These are phyloP conservation scores for Pedetes capensis DNA, from an alignment of 2,113 vertebrate genomes.

Conservation along the genomic window DNA sequence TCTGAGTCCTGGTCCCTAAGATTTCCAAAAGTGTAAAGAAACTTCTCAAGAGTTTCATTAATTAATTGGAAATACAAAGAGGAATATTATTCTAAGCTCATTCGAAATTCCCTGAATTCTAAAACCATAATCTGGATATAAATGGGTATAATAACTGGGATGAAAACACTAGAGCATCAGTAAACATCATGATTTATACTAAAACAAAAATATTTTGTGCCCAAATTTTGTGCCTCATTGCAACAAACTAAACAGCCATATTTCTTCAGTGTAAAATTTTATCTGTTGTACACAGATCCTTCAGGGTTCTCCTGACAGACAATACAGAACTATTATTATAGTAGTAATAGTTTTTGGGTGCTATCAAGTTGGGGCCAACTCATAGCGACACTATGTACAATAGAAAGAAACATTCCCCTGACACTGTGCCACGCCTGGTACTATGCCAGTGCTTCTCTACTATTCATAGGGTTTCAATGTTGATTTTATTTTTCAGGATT, in stretches of 20 bases:
- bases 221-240: not conserved
- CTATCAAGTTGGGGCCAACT: too few species aligned
- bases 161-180: not conserved
- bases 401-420: too few species aligned
- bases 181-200: not conserved
- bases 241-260: not conserved
- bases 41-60: not conserved
- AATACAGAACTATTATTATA: not conserved
- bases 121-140: not conserved
- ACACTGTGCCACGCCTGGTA: too few species aligned
- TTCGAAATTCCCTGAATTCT: not conserved
- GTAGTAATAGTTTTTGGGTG: too few species aligned
- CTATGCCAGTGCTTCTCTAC: too few species aligned
- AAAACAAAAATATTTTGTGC: slow-evolving; percentile 2
- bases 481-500: too few species aligned
- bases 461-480: too few species aligned
- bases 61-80: slow-evolving; percentile 18
- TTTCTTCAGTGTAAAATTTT: not conserved
- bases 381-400: too few species aligned
- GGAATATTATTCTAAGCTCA: not conserved
- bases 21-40: not conserved
- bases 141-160: not conserved
- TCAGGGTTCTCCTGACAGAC: not conserved
- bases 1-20: not conserved
- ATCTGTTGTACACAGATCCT: not conserved